Base-by-base conservation (phyloP, 2,113 vertebrate species). In the Ptilonorhynchus violaceus region DNA sequence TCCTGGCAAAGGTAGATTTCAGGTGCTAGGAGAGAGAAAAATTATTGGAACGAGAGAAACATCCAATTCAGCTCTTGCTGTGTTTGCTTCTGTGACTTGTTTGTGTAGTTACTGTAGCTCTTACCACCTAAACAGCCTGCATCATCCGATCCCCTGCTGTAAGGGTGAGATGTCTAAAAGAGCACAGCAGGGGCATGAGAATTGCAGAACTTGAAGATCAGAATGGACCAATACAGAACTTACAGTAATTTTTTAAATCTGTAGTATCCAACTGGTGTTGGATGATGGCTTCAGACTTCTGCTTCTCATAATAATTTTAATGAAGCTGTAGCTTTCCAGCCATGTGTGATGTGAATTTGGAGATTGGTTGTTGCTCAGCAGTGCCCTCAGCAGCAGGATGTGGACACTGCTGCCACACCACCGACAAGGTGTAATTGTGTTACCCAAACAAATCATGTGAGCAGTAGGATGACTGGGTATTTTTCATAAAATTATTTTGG, bases 301-400 rank as follows among this genome's bases (percentile, higher is more conserved):
- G 81, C 44, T 88, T 92, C 96, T 93, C 47, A 47, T 94, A 83
- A 89, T 67, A 69, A 88, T 94, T 94, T 95, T 85, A 94, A 97
- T 68, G 92, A 96, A 89, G 87, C 87, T 84, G 73, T 63, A 82
- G 90, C 73, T 89, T 80, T 92, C 60, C 47, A 33, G 79, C 85
- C 52, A 63, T 15, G 37, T 73, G 35, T 55, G 72, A 90, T 94
- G 76, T 62, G 90, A 81, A 64, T 90, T 58, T 90, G 81, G 76
- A 94, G 93, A 41, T 2, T 18, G 69, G 64, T 23, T 4, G 16
- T 42, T 64, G 78, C 83, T 94, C 87, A 77, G 85, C 92, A 82
- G 78, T 91, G 69, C 75, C 82, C 78, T 90, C 73, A 82, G 84
- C 91, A 88, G 74, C 56, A 46, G 88, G 63, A 80, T 18, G 47